Base-by-base conservation (phyloP, 53 echinoderm and acorn worm species). In the Patiria pectinifera region DNA sequence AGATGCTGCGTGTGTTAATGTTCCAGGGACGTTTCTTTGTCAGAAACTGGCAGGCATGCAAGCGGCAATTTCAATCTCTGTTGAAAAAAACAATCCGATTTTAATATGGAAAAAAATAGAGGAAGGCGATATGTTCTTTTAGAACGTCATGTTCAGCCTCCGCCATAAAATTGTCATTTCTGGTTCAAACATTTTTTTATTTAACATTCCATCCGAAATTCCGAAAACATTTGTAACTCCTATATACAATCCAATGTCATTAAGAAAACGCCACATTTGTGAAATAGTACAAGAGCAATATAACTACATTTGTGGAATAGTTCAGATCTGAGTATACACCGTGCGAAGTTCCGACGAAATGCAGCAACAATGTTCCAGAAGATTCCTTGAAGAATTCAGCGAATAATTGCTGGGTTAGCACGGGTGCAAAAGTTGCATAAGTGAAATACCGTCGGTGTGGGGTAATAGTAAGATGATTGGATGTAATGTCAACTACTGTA, bases 321-420 rank as follows among this genome's bases (percentile, higher is more conserved):
- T 87, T 87, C 87, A 76, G 23, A 71, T 22, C 75, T 87, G 76
- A 87, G 53, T 53, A 25, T 7, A 76, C 87, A 25, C 53, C n/a
- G 25, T 58, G 76, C 49, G 59, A 74, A 48, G 75, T 49, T 87
- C 14, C 24, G 45, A n/a, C 19, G 59, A 74, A 87, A 74, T 87
- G 87, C 74, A 87, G 14, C 74, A 87, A 87, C 87, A 87, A 87
- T 87, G 87, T 87, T 87, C 87, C 48, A 87, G 87, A 87, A 76
- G 76, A 87, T 87, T 87, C 87, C 87, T 59, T 87, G 59, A 87
- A 87, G 87, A 87, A 87, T 76, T 58, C 35, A 59, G 87, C 5
- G 43, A 47, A 87, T 82, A 58, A 74, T 76, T 69, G 59, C 69
- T 85, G 35, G 83, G 74, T 69, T 86, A 58, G 22, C 75, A 53